Evolutionary conservation across 2,888 invertebrate species (phyloP), one percentile per base, ranked within the genome.

Genomic region (Acronicta leporina): DNA sequence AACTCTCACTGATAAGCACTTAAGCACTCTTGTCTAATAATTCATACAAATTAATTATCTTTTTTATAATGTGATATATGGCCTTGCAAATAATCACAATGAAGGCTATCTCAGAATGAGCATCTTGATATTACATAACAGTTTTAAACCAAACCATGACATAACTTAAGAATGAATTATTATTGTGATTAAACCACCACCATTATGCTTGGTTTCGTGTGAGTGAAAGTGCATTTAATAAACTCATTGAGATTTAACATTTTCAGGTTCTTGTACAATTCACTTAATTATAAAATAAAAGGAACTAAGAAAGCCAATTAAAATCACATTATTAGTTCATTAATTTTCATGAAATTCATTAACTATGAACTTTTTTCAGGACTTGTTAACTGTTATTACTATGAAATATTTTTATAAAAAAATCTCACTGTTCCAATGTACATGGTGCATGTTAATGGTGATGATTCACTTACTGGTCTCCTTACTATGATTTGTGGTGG

Each of bases 401-500:
- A 20, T 16, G 33, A 48, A 33, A 40, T 13, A 11, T 41, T 38
- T 25, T 40, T n/a, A 30, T 15, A n/a, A 49, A 51, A 56, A 68
- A 45, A 20, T 69, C 73, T 73, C 68, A 69, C 68, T 54, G 68
- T 73, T 68, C 54, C 73, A 73, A 63, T 63, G 20, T 56, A 46
- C 44, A 49, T 63, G 73, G 66, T 75, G 68, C 68, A 58, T 71
- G 67, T 79, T 77, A 77, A 75, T 73, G 79, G 73, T 79, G 70
- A 77, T 80, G 77, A 82, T 80, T 75, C 81, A 94, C 94, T 94
- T 80, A 95, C 95, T 72, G 94, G 94, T 87, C 94, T 89, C 61
- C 94, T 88, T 64, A 95, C 94, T 79, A 95, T 93, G 68, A 94
- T 94, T 81, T 94, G 94, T 68, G 93, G 93, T 71, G 94, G 94